Percentiles rank a stretch among this genome's conserved stretches.
Conservation (phyloP, 2,113 vertebrate species). For the Catharus minimus region DNA sequence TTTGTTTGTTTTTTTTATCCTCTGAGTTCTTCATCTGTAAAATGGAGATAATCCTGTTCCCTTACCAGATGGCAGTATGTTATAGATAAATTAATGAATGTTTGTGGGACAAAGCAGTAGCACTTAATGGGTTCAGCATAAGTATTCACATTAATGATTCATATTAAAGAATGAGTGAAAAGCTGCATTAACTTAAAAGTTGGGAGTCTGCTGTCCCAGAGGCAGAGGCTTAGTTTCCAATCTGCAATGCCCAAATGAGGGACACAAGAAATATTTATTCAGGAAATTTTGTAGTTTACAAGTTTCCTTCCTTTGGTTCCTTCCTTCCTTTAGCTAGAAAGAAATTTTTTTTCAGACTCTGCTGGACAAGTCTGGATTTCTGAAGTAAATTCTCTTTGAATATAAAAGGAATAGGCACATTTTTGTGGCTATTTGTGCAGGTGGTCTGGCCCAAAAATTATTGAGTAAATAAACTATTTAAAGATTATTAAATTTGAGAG, state of each 20-base stretch:
- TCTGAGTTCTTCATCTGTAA: neutral
- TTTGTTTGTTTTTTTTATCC: neutral
- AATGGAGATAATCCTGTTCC: neutral
- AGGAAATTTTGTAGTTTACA: slow-evolving; percentile 58
- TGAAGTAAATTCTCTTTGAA: neutral
- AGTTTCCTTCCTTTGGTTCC: slow-evolving; percentile 57
- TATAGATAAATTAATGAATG: neutral
- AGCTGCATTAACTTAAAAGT: neutral
- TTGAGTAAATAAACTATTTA: neutral
- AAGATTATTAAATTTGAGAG: neutral
- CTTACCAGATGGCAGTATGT: neutral
- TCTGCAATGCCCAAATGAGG: neutral
- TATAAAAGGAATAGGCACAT: neutral
- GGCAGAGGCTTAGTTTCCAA: slow-evolving; percentile 8
- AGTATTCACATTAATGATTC: slow-evolving; percentile 8
- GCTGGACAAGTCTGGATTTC: neutral
- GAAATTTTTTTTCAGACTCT: neutral
- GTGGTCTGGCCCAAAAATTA: neutral
- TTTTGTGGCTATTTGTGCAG: neutral
- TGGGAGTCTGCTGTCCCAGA: neutral
- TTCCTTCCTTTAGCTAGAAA: slow-evolving; percentile 52
- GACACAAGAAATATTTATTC: slow-evolving; percentile 40
- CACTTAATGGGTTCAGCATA: neutral
- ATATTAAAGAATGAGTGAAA: neutral
- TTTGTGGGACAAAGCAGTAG: neutral